A percentile compares a stretch with the other conserved stretches of the same genome.
Conservation (phyloP, 2,888 invertebrate species). For the Fragum fragum region DNA sequence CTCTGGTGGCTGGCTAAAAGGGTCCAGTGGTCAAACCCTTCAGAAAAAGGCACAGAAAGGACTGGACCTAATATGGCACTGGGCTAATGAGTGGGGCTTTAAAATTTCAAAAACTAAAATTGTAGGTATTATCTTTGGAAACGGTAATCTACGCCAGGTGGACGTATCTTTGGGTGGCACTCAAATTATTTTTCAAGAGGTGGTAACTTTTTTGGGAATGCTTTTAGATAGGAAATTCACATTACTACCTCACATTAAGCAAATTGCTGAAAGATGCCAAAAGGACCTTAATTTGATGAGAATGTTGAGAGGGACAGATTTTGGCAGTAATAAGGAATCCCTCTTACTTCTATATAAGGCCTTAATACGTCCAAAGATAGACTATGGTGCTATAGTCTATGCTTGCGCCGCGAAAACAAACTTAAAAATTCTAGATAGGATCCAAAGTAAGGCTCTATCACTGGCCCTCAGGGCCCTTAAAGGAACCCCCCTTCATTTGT, state of each 20-base stretch:
- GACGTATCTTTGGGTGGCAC: constrained; percentile 24
- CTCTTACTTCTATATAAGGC: constrained; percentile 29
- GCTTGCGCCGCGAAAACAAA: not conserved
- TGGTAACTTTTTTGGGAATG: constrained; percentile 23
- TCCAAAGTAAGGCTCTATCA: constrained; percentile 21
- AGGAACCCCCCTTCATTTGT: no score
- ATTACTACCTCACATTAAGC: not conserved
- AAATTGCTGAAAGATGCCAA: not conserved
- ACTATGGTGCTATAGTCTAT: constrained; percentile 28
- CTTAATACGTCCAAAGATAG: constrained; percentile 26
- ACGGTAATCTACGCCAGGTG: not conserved
- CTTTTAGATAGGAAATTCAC: constrained; percentile 6
- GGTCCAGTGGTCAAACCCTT: constrained; percentile 26
- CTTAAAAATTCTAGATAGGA: not conserved
- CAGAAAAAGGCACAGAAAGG: constrained; percentile 29
- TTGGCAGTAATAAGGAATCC: constrained; percentile 12
- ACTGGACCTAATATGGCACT: constrained; percentile 29
- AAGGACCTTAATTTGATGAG: constrained; percentile 28
- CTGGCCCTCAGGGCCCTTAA: constrained; percentile 21
- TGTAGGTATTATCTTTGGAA: constrained; percentile 22
- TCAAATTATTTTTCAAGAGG: not conserved
- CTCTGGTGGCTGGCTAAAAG: constrained; percentile 35
- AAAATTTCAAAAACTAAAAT: constrained; percentile 38
- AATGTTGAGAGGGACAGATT: constrained; percentile 31
- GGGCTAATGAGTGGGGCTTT: constrained; percentile 40